Conservation (phyloP, 2,888 invertebrate species). For the Alloscopus bannaensis region DNA sequence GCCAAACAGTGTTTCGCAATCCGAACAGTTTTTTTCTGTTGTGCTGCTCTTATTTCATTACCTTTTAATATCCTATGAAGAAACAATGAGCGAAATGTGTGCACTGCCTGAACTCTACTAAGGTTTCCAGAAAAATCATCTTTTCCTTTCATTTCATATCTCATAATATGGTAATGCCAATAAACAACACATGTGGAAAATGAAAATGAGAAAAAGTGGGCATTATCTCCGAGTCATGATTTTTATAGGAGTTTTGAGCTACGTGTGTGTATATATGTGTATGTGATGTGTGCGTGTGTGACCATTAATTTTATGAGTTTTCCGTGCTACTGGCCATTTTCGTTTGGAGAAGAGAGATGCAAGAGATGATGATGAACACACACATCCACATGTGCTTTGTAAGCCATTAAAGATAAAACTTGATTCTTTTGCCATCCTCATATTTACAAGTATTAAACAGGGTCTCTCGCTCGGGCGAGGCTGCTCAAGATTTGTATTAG, state of each 20-base stretch:
- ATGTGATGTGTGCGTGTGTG: constrained; percentile 58
- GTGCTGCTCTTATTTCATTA: constrained; percentile 4
- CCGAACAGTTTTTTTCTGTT: not conserved
- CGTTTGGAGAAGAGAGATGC: constrained; percentile 19
- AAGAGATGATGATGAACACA: constrained; percentile 7
- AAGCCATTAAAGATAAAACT: constrained; percentile 15
- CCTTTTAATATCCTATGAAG: too few relatives aligned
- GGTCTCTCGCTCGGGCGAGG: constrained; percentile 28
- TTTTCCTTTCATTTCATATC: too few relatives aligned
- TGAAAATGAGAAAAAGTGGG: not conserved
- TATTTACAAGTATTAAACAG: constrained; percentile 17
- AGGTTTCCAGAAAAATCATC: too few relatives aligned
- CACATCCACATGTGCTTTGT: constrained; percentile 2
- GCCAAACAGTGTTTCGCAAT: not conserved
- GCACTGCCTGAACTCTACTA: too few relatives aligned
- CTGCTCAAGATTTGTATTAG: not conserved
- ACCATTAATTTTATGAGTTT: constrained; percentile 69
- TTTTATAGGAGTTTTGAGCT: not conserved
- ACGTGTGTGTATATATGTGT: not conserved
- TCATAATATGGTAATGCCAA: too few relatives aligned
- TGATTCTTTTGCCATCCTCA: constrained; percentile 20
- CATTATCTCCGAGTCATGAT: not conserved
- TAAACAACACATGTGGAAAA: not conserved
- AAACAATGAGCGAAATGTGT: too few relatives aligned
- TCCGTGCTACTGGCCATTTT: constrained; percentile 68